phyloP scores from a whole-genome alignment of 2,113 vertebrate genomes.

The Rhabdornis inornatus region DNA sequence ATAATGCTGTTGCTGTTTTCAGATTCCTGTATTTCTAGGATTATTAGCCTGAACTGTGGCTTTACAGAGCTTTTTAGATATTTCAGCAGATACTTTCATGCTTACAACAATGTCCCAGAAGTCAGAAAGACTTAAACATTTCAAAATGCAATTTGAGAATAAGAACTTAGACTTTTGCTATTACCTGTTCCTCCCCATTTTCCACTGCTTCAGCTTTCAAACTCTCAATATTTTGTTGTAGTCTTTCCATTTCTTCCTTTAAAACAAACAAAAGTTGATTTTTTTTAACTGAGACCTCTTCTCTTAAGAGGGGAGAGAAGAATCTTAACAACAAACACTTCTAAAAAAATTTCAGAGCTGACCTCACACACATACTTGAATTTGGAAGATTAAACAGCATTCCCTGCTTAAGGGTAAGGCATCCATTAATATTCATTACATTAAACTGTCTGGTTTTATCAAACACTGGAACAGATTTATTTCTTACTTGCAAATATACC shows the following conservation, averaged over 20 bases:
- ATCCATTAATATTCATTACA: background rate
- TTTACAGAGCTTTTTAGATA: background rate
- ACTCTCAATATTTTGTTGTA: constrained; percentile 87
- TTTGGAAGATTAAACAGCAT: background rate
- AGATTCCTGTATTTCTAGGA: background rate
- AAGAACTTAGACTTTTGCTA: background rate
- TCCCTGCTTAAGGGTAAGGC: background rate
- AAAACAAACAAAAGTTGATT: background rate
- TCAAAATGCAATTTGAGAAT: background rate
- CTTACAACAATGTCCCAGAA: background rate
- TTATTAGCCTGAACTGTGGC: background rate
- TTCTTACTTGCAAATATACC: background rate
- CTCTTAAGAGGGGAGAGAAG: background rate
- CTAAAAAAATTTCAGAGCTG: background rate
- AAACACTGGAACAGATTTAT: background rate
- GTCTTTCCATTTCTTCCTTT: constrained; percentile 91
- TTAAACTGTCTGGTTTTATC: background rate
- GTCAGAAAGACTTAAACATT: background rate
- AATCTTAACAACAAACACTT: background rate
- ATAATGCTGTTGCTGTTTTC: background rate
- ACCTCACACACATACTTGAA: background rate
- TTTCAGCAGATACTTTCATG: background rate
- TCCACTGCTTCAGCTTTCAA: constrained; percentile 79
- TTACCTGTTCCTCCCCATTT: constrained; percentile 83
- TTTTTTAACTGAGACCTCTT: background rate